A percentile compares a stretch with the other conserved stretches of the same genome.
Conservation (phyloP, 2,113 vertebrate genomes). For the Galemys pyrenaicus region DNA sequence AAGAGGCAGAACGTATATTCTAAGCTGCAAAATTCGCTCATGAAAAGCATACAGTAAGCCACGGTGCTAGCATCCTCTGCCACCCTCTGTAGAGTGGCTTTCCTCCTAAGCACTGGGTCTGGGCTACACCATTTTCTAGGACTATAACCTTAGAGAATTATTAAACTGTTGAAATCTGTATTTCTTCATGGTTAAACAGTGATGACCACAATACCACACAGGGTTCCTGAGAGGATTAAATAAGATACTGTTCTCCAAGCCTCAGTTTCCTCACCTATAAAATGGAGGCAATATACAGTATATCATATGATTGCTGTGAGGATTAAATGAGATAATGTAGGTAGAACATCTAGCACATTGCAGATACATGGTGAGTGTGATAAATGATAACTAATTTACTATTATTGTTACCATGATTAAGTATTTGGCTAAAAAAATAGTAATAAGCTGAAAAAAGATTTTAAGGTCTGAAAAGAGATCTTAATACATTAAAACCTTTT, state of each 20-base stretch:
- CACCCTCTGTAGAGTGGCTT: neutral
- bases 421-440: neutral
- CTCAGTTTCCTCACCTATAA: slow-evolving; percentile 47
- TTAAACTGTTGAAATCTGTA: neutral
- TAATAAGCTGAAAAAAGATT: neutral
- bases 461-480: neutral
- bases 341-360: slow-evolving; percentile 18
- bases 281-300: neutral
- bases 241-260: slow-evolving; percentile 31
- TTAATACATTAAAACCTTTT: no score
- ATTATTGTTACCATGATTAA: neutral
- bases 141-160: slow-evolving; percentile 13
- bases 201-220: neutral
- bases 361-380: neutral
- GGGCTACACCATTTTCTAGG: neutral
- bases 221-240: slow-evolving; percentile 34
- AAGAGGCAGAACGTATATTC: neutral
- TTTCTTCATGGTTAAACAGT: slow-evolving; percentile 27
- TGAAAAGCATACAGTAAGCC: neutral
- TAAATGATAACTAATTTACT: neutral
- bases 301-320: neutral
- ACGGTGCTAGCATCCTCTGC: neutral
- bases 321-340: slow-evolving; percentile 25
- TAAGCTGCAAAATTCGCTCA: slow-evolving; percentile 23
- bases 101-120: neutral